Percentiles rank a stretch among this genome's conserved stretches.
Conservation (phyloP, 2,797 vertebrate species). For the Betta splendens region DNA sequence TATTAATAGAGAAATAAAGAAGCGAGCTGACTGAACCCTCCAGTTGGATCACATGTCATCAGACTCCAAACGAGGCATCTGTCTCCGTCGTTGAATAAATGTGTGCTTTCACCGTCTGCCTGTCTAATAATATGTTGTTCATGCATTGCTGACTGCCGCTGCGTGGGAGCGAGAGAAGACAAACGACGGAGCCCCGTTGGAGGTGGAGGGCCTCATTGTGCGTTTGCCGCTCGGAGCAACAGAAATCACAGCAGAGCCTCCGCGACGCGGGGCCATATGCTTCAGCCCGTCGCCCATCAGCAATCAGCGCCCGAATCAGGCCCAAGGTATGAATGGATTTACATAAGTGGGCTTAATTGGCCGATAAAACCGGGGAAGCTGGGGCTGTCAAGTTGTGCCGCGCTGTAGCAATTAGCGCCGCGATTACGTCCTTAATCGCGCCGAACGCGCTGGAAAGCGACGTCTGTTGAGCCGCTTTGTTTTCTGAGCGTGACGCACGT, state of each 20-base stretch:
- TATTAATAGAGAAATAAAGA: no score
- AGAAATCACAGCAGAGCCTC: constrained; percentile 1
- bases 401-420: constrained; percentile 3
- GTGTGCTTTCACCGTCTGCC: no score
- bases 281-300: constrained; percentile 8
- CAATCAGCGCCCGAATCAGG: constrained; percentile 1
- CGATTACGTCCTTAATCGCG: not conserved
- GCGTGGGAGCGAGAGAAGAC: not conserved
- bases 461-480: not conserved
- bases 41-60: no score
- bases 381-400: not conserved
- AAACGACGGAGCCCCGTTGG: not conserved
- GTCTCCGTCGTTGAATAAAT: no score
- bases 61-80: no score
- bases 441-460: not conserved
- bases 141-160: no score
- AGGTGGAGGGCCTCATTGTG: not conserved
- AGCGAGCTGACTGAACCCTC: no score
- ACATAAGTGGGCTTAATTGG: constrained; percentile 29
- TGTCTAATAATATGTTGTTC: no score
- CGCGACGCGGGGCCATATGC: not conserved
- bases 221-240: not conserved
- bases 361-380: constrained; percentile 15
- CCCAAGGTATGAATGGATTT: constrained; percentile 23
- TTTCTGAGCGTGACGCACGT: constrained; percentile 6